These are phyloP conservation scores for Catharus minimus DNA, from an alignment of 2,113 vertebrate species.

Conservation along the genomic window DNA sequence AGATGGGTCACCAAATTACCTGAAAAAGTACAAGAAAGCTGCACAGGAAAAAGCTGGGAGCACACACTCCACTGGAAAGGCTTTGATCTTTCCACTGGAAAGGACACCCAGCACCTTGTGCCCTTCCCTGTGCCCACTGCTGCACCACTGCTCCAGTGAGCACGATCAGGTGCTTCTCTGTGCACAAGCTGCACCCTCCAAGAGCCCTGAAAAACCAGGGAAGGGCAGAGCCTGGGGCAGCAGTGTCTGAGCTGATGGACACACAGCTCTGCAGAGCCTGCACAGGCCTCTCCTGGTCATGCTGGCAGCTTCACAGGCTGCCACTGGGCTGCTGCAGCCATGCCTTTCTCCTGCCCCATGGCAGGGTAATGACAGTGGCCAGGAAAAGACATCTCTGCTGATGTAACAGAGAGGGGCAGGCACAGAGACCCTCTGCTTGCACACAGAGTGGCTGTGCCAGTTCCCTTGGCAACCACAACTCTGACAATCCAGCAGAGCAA, in stretches of 20 bases:
- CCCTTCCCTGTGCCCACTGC: neutral
- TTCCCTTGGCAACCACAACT: slow-evolving; percentile 39
- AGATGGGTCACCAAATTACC: neutral
- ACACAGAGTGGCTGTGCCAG: neutral
- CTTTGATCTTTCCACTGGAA: neutral
- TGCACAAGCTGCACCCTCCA: neutral
- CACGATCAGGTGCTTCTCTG: neutral
- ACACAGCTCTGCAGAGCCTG: neutral
- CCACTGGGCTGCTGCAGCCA: neutral
- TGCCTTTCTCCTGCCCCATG: neutral
- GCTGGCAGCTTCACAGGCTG: neutral
- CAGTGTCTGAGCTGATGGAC: neutral
- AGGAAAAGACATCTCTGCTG: neutral
- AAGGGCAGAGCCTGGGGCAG: neutral
- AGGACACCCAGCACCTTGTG: neutral
- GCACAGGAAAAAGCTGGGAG: neutral
- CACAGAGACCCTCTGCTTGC: neutral
- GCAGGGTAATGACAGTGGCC: slow-evolving; percentile 10
- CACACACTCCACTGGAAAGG: neutral
- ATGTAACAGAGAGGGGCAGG: neutral
- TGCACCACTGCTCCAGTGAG: neutral
- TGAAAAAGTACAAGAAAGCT: neutral
- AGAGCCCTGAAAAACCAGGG: neutral
- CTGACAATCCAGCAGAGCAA: neutral
- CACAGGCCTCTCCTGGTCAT: neutral